Evolutionary conservation across 2,888 invertebrate species (phyloP).

Genomic region (Strigamia crassipes): DNA sequence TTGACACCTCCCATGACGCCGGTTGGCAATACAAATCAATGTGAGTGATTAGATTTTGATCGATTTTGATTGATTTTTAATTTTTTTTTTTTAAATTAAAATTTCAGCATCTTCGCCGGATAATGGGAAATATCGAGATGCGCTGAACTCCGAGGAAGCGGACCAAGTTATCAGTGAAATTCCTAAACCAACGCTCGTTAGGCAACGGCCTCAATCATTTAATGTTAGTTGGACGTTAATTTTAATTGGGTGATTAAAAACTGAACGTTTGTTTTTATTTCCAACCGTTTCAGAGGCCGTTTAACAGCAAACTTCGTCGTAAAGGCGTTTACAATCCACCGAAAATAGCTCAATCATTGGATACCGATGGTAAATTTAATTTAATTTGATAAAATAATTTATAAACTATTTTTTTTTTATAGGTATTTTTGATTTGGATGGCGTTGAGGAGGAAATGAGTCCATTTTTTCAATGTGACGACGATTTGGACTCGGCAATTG

Average conservation of each 20-base stretch:
- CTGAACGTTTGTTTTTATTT: neutral
- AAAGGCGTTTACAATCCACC: conserved; percentile 35
- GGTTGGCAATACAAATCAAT: conserved; percentile 41
- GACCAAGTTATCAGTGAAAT: conserved; percentile 42
- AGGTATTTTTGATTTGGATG: conserved; percentile 46
- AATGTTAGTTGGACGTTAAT: neutral
- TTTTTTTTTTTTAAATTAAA: neutral
- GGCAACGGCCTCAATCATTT: conserved; percentile 45
- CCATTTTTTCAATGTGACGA: conserved; percentile 44
- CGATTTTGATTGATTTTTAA: neutral
- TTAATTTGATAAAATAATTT: neutral
- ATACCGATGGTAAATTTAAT: conserved; percentile 43
- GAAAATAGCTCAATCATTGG: conserved; percentile 39
- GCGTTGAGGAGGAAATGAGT: conserved; percentile 37
- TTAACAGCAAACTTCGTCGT: conserved; percentile 28
- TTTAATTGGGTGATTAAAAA: neutral
- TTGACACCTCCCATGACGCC: conserved; percentile 45
- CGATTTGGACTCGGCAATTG: conserved; percentile 19
- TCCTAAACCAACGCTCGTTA: neutral
- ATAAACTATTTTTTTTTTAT: neutral
- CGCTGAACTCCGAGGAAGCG: conserved; percentile 26
- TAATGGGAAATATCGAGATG: neutral
- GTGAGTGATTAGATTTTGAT: neutral
- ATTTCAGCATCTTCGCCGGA: neutral
- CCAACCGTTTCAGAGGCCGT: neutral